Conservation (phyloP, 1,140 invertebrate species). For the Calycopis cecrops region DNA sequence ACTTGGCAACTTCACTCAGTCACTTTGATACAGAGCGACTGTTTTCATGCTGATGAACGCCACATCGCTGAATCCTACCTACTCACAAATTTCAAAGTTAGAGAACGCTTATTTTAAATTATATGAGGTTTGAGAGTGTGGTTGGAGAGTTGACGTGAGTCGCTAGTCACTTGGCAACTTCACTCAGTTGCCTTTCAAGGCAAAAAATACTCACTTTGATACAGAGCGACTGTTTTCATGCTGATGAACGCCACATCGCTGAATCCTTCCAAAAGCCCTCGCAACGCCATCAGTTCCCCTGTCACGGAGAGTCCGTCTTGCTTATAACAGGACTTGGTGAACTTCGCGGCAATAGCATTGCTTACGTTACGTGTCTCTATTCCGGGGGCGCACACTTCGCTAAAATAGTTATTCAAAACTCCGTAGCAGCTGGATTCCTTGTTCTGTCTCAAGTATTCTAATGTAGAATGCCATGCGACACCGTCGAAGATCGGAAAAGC, state of each 20-base stretch:
- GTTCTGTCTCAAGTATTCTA: conserved; percentile 73
- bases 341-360: conserved; percentile 26
- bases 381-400: conserved; percentile 77
- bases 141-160: too few species aligned
- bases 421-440: conserved; percentile 62
- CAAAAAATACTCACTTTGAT: conserved; percentile 60
- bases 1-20: too few species aligned
- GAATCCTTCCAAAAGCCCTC: conserved; percentile 85
- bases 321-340: conserved; percentile 43
- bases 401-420: conserved; percentile 77
- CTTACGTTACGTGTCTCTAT: conserved; percentile 36
- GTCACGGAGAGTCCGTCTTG: conserved; percentile 48
- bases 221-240: conserved; percentile 80
- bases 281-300: conserved; percentile 81
- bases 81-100: too few species aligned
- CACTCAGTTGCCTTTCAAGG: background rate
- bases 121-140: too few species aligned
- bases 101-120: too few species aligned
- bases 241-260: conserved; percentile 93
- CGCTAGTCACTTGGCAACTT: too few species aligned
- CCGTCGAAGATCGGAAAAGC: conserved; percentile 82
- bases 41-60: conserved; percentile 87
- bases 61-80: conserved; percentile 61
- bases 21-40: conserved; percentile 78
- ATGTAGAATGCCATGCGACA: conserved; percentile 78